Percentiles rank a stretch among this genome's conserved stretches.
phyloP scores from a whole-genome alignment of 2,797 vertebrate genomes.

The Todus mexicanus region DNA sequence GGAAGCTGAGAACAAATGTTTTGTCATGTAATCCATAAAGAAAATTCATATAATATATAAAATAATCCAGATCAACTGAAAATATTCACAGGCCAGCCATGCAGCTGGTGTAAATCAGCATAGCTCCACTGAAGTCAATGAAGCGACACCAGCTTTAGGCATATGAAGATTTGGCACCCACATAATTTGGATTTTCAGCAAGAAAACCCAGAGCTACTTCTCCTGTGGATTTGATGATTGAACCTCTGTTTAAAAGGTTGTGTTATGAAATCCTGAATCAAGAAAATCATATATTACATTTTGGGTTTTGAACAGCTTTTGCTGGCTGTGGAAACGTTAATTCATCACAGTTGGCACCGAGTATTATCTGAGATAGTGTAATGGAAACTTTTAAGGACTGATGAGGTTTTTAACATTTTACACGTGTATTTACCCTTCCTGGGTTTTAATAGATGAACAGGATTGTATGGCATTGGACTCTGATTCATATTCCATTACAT shows the following conservation, averaged over 20 bases:
- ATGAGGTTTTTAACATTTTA: slow-evolving; percentile 58
- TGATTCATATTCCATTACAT: background rate
- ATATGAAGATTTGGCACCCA: slow-evolving; percentile 42
- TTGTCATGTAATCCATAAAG: slow-evolving; percentile 54
- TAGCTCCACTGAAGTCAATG: background rate
- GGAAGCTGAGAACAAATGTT: slow-evolving; percentile 59
- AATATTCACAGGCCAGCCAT: slow-evolving; percentile 46
- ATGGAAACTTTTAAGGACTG: slow-evolving; percentile 58
- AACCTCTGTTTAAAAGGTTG: slow-evolving; percentile 60
- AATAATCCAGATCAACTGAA: slow-evolving; percentile 64
- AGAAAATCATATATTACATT: slow-evolving; percentile 41
- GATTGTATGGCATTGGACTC: background rate
- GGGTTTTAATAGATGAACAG: slow-evolving; percentile 26
- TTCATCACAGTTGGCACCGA: slow-evolving; percentile 54
- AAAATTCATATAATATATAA: slow-evolving; percentile 52
- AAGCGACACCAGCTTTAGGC: slow-evolving; percentile 9
- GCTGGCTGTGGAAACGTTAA: slow-evolving; percentile 49
- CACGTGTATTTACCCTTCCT: slow-evolving; percentile 54
- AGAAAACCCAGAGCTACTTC: slow-evolving; percentile 59
- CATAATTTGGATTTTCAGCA: slow-evolving; percentile 57
- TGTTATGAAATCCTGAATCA: slow-evolving; percentile 48
- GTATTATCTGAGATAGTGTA: slow-evolving; percentile 56
- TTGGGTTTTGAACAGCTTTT: slow-evolving; percentile 37
- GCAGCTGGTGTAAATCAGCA: slow-evolving; percentile 66
- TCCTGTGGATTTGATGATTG: slow-evolving; percentile 64